Evolutionary conservation across 2,888 invertebrate genomes (phyloP).

Genomic region (Drosophila pseudotakahashii): DNA sequence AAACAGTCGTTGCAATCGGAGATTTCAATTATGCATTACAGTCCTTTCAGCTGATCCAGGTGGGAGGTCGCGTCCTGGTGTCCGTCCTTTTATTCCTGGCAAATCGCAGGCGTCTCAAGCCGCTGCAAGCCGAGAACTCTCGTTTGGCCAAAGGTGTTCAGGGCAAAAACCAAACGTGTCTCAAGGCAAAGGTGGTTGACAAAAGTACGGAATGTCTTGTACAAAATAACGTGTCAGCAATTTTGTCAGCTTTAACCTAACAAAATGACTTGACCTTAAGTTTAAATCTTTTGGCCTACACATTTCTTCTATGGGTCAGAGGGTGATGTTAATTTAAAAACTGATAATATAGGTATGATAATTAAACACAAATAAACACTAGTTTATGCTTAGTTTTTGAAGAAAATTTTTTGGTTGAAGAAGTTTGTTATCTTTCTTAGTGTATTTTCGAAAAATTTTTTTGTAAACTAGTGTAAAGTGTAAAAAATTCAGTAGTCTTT

Average conservation of each 20-base stretch:
- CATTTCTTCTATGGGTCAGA: no score
- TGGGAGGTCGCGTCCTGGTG: conserved; percentile 16
- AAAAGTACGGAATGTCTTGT: neutral
- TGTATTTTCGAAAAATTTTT: no score
- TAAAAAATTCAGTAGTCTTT: no score
- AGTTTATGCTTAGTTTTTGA: no score
- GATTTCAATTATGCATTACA: conserved; percentile 43
- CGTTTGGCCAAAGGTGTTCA: conserved; percentile 17
- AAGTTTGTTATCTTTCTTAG: no score
- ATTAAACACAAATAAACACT: no score
- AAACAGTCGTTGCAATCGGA: conserved; percentile 28
- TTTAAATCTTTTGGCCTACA: neutral
- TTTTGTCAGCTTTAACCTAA: neutral
- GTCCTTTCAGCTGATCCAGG: conserved; percentile 31
- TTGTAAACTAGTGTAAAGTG: no score
- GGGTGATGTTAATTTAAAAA: no score
- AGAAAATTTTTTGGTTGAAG: no score
- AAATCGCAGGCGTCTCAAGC: conserved; percentile 31
- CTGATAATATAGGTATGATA: no score
- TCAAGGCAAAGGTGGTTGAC: neutral
- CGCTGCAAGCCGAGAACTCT: conserved; percentile 14
- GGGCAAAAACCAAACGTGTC: conserved; percentile 13
- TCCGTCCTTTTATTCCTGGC: conserved; percentile 5
- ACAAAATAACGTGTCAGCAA: conserved; percentile 15
- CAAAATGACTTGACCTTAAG: neutral